Base-by-base conservation (phyloP, 2,888 invertebrate genomes). In the Elegia similella region DNA sequence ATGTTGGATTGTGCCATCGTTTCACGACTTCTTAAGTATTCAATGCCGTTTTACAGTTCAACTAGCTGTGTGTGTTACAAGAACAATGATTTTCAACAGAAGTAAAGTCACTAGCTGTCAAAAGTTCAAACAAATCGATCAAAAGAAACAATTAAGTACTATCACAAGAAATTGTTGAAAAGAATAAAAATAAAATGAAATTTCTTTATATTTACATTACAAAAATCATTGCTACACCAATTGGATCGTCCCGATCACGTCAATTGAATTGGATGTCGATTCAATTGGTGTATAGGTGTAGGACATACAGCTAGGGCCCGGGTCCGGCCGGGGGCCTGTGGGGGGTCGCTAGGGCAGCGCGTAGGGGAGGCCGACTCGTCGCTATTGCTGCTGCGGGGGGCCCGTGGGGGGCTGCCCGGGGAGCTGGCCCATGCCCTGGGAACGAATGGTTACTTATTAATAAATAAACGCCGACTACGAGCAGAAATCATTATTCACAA, bases 301-400 rank as follows among this genome's bases (percentile, higher is more conserved):
- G 38, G 62, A 57, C 56, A 38, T 16, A 38, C 16, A 53, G 55
- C 53, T 50, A 42, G 55, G 42, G 6, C 16, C n/a, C 7, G 61
- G 58, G 61, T 42, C 57, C 34, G 52, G 10, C 53, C 15, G 64
- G 16, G 56, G 30, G 50, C 29, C 54, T 63, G 61, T 59, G 44
- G 62, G 53, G 47, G 57, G 48, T 32, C 55, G 43, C 57, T 61
- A 68, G 58, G 63, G 66, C 69, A 70, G 74, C 65, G 78, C 72
- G 78, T 68, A 69, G 66, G 61, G 63, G 66, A 68, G 72, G 68
- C 67, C 70, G 70, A 73, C 75, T 76, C 70, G 78, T 78, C 86
- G 92, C 89, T 92, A 91, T 87, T 91, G 91, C 59, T 91, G 90
- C 59, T 91, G 91, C 59, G 83, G 88, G 72, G 88, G 82, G 32